phyloP scores from a whole-genome alignment of 1,140 invertebrate species.

The Drosophila equinoxialis region DNA sequence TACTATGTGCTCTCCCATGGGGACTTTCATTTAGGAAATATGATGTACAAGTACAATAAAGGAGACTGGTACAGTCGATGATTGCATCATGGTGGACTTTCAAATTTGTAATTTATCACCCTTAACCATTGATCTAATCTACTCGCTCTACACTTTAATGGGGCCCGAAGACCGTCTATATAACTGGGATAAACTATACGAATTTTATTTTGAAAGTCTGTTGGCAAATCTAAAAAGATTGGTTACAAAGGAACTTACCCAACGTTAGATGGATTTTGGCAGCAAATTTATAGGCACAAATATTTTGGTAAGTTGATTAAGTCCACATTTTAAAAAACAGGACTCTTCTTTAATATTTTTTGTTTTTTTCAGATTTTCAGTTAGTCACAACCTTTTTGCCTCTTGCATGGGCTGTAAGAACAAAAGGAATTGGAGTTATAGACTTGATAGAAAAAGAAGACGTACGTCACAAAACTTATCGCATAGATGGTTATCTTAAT shows the following conservation, averaged over 20 bases:
- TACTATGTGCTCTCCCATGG: slow-evolving; percentile 48
- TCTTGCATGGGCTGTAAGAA: slow-evolving; percentile 26
- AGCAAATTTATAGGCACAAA: slow-evolving; percentile 35
- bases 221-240: slow-evolving; percentile 33
- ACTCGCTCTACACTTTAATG: slow-evolving; percentile 51
- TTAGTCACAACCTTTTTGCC: slow-evolving; percentile 36
- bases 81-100: slow-evolving; percentile 58
- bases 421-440: slow-evolving; percentile 9
- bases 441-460: slow-evolving; percentile 40
- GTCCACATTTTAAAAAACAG: too few relatives aligned
- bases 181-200: slow-evolving; percentile 30
- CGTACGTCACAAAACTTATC: slow-evolving; percentile 7
- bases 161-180: slow-evolving; percentile 26
- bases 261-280: slow-evolving; percentile 26
- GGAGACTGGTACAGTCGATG: slow-evolving; percentile 23
- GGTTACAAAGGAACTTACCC: slow-evolving; percentile 48
- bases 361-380: slow-evolving; percentile 18
- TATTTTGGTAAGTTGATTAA: slow-evolving; percentile 36
- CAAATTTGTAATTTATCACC: slow-evolving; percentile 56
- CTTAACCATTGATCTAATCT: slow-evolving; percentile 43
- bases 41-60: slow-evolving; percentile 59
- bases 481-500: slow-evolving; percentile 27
- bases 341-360: too few relatives aligned
- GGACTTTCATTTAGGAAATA: slow-evolving; percentile 57
- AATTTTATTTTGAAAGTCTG: slow-evolving; percentile 45